Base-by-base conservation (phyloP, 2,797 vertebrate genomes). In the Pangasius larnaudii region DNA sequence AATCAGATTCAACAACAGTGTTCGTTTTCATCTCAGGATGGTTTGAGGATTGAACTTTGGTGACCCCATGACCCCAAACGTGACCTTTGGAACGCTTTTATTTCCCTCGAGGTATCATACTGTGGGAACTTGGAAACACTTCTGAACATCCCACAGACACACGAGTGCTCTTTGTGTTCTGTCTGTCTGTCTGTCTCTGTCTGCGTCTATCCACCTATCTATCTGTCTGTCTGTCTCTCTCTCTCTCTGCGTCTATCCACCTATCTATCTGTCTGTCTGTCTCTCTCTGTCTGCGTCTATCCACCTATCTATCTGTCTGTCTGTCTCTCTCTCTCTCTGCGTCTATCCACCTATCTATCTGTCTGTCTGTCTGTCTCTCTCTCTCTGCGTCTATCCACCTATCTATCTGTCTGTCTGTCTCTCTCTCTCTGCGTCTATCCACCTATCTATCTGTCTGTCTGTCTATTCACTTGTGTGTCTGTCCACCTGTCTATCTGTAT, bases 1-100 rank as follows among this genome's bases (percentile, higher is more conserved):
- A 61, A 63, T 42, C 13, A n/a, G 36, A 61, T 8, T 61, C 7
- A 61, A 82, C 39, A 27, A 30, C 24, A 42, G 16, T 58, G n/a
- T 63, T 63, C 11, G 7, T 0, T 49, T 65, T 49, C 27, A 83
- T 49, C 24, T 59, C 13, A 49, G 3, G 16, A 22, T 30, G 13
- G 27, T n/a, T 82, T 19, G 49, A 65, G 36, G 13, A 42, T 81
- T 83, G 16, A 83, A 83, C 80, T 79, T 79, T 82, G 58, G 24
- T 82, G 58, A 82, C 58, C 77, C 13, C 19, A 9, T 80, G 49
- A 78, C 30, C 53, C 14, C 78, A 14, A 10, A 27, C 9, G 0
- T 83, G 59, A 65, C 80, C 58, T 61, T n/a, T 79, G 30, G 11
- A 49, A n/a, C 14, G 39, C 39, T 65, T 83, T 65, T 16, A 49